These are phyloP conservation scores for Lasius platythorax DNA, from an alignment of 2,888 invertebrate species.

Conservation along the genomic window DNA sequence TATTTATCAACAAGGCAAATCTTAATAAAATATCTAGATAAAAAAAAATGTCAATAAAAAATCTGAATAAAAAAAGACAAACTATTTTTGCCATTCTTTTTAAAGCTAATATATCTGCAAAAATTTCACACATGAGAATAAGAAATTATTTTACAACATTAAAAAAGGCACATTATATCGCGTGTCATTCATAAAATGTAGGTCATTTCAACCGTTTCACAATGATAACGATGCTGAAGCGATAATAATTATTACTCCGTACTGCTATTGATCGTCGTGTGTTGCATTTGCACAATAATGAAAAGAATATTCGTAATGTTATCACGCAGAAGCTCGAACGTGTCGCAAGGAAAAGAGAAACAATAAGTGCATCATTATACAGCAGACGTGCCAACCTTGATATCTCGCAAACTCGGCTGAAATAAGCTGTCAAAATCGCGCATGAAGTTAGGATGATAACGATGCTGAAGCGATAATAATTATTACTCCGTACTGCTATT, in stretches of 20 bases:
- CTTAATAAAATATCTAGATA: neutral
- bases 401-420: neutral
- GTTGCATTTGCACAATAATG: constrained; percentile 34
- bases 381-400: neutral
- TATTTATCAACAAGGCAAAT: neutral
- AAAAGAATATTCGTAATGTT: neutral
- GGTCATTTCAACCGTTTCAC: neutral
- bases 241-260: constrained; percentile 22
- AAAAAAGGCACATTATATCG: neutral
- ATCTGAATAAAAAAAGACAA: neutral
- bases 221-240: neutral
- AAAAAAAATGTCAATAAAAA: no score
- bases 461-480: constrained; percentile 24
- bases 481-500: neutral
- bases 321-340: neutral
- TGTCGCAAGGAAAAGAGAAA: constrained; percentile 34
- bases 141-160: neutral
- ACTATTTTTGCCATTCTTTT: no score
- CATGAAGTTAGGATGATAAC: constrained; percentile 15
- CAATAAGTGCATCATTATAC: constrained; percentile 28
- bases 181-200: neutral
- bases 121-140: neutral
- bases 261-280: constrained; percentile 27
- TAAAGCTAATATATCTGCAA: neutral
- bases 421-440: neutral